These are phyloP conservation scores for Argentina silus DNA, from an alignment of 2,797 vertebrate species.

Conservation along the genomic window DNA sequence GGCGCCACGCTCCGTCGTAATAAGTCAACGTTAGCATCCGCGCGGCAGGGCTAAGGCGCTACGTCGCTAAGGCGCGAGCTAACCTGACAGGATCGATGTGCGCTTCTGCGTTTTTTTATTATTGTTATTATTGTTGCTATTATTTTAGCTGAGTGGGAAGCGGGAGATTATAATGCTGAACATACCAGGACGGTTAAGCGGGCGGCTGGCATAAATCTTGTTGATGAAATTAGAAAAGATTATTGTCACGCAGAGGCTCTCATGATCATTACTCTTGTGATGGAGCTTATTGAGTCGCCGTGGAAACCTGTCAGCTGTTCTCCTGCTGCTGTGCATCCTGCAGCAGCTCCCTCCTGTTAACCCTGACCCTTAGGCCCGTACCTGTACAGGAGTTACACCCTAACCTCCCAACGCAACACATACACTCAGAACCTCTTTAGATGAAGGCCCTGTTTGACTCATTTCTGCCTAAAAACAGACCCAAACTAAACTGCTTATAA, in stretches of 20 bases:
- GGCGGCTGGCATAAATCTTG: constrained; percentile 64
- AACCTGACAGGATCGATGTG: constrained; percentile 58
- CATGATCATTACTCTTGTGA: constrained; percentile 70
- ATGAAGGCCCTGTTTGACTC: too few species aligned
- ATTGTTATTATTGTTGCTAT: constrained; percentile 67
- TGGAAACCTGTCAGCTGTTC: constrained; percentile 51
- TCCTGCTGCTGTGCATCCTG: constrained; percentile 61
- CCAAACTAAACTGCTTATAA: too few species aligned
- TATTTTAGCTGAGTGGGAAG: constrained; percentile 39
- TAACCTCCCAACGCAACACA: background rate
- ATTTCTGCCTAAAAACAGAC: too few species aligned
- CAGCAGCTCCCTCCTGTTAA: constrained; percentile 14
- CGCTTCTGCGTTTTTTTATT: constrained; percentile 59
- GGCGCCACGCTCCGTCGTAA: constrained; percentile 70
- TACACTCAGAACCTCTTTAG: background rate
- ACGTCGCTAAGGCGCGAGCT: constrained; percentile 23
- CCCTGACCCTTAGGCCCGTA: constrained; percentile 9
- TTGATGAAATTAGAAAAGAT: constrained; percentile 77
- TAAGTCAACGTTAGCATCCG: constrained; percentile 75
- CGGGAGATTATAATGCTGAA: constrained; percentile 52
- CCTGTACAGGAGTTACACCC: background rate
- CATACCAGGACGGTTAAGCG: constrained; percentile 70
- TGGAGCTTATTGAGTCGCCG: constrained; percentile 53
- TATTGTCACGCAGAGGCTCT: constrained; percentile 68
- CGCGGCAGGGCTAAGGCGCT: constrained; percentile 38